These are phyloP conservation scores for Pongo abelii DNA, from an alignment of 2,113 vertebrate genomes.

Conservation along the genomic window DNA sequence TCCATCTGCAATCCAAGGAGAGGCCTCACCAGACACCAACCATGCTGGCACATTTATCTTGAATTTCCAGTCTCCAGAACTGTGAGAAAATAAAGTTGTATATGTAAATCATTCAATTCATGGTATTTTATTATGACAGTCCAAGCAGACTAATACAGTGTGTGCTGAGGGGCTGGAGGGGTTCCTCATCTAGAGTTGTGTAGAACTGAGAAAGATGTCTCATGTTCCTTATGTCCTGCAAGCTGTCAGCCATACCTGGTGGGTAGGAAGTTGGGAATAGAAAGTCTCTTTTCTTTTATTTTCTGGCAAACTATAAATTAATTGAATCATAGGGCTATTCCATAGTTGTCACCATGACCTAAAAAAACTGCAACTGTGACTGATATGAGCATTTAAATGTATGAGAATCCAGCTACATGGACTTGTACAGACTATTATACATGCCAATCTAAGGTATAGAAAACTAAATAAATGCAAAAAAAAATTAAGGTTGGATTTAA, in stretches of 20 bases:
- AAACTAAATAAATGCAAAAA: neutral
- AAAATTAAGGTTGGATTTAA: neutral
- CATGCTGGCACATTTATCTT: neutral
- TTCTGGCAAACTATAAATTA: neutral
- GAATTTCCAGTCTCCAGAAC: neutral
- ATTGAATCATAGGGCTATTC: neutral
- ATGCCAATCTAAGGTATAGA: neutral
- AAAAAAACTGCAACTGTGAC: neutral
- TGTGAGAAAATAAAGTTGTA: neutral
- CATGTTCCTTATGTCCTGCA: neutral
- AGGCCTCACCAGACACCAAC: neutral
- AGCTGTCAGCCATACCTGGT: neutral
- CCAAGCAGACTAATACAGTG: neutral
- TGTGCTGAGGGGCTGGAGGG: rapidly evolving
- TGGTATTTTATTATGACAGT: neutral
- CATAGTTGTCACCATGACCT: neutral
- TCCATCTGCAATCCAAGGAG: neutral
- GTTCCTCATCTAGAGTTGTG: neutral
- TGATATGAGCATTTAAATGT: neutral
- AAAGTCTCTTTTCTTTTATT: neutral
- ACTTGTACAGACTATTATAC: neutral
- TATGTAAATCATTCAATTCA: neutral
- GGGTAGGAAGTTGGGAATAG: neutral
- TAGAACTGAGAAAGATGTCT: neutral
- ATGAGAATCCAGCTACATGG: neutral